Base-by-base conservation (phyloP, 2,797 vertebrate species). In the Florisuga fusca region DNA sequence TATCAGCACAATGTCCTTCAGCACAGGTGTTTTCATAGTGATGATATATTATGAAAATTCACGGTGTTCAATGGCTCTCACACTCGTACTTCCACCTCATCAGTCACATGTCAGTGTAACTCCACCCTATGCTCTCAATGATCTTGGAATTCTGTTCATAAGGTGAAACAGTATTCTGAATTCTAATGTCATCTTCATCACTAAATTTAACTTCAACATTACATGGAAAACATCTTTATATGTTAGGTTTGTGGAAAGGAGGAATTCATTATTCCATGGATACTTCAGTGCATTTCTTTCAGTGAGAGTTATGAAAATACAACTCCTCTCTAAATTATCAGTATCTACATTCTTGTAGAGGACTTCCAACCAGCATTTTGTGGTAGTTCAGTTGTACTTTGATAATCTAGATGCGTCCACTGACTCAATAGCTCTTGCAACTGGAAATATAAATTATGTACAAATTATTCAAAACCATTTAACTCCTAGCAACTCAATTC, bases 11-110 rank as follows among this genome's bases (percentile, higher is more conserved):
- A 91, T 91, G 48, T 75, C 84, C 84, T 89, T 90, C 83, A 84
- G 95, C 86, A 87, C 97, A 98, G 97, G 96, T 98, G 97, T 97
- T 97, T 89, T 84, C 86, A 72, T 97, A 96, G 97, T 95, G 94
- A 97, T 97, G 97, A 98, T 97, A 48, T 95, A 98, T 97, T 91
- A 94, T 95, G 87, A 97, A 96, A 96, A 90, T 96, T 89, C 91
- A 74, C 68, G 29, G 33, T 97, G 93, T 95, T 98, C 97, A 97
- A 64, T 95, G 95, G 93, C 95, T 97, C 95, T 98, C 97, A 96
- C 59, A 90, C 57, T 94, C 58, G 9, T 68, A 82, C 94, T 97
- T 98, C 96, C 91, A 97, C 96, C 96, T 98, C 98, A 98, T 98
- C 97, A 96, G 96, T 98, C 97, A 97, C 96, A 96, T 94, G 96